Evolutionary conservation across 2,113 vertebrate genomes (phyloP).

Genomic region (Cyprinodon variegatus): DNA sequence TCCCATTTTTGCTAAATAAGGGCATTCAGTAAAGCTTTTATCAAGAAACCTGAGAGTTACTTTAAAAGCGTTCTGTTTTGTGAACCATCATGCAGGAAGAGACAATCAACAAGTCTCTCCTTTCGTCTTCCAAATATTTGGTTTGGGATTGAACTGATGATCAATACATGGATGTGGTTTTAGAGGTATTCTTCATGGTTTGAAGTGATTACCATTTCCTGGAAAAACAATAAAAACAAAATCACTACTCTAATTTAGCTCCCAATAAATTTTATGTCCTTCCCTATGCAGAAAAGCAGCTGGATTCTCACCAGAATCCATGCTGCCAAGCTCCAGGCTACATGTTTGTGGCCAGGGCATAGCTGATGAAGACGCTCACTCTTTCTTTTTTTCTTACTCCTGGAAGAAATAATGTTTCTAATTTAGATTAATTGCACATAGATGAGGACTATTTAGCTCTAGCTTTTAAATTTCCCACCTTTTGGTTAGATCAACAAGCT

Average conservation of each 20-base stretch:
- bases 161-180: neutral
- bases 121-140: neutral
- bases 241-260: slow-evolving; percentile 7
- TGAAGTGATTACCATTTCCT: neutral
- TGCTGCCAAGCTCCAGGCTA: neutral
- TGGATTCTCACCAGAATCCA: slow-evolving; percentile 1
- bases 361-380: neutral
- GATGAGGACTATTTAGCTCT: too few relatives aligned
- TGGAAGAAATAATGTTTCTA: too few relatives aligned
- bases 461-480: neutral
- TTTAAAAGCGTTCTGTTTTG: neutral
- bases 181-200: neutral
- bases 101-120: neutral
- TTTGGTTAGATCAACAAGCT: too few relatives aligned
- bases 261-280: slow-evolving; percentile 4
- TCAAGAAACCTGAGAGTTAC: neutral
- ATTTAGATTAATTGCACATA: too few relatives aligned
- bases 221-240: neutral
- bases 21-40: slow-evolving; percentile 3
- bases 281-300: neutral
- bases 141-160: neutral
- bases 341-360: neutral
- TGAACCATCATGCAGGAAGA: neutral
- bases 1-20: neutral
- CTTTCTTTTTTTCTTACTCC: too few relatives aligned